phyloP scores from a whole-genome alignment of 2,113 vertebrate genomes.

The Phrynosoma platyrhinos region DNA sequence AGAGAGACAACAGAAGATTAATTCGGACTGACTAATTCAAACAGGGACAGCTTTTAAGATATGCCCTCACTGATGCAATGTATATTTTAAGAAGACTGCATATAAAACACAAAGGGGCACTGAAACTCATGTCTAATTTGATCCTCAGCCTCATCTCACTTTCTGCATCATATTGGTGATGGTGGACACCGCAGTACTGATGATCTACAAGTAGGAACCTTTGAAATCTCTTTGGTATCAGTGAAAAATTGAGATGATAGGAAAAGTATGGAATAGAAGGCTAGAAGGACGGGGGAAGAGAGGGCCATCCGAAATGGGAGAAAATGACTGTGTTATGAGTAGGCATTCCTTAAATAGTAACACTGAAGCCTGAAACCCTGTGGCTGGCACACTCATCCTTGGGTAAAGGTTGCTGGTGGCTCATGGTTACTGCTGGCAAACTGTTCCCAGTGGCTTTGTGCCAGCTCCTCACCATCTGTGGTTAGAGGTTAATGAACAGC shows the following conservation, averaged over 20 bases:
- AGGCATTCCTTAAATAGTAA: neutral
- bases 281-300: neutral
- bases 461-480: conserved; percentile 44
- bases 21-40: no score
- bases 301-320: neutral
- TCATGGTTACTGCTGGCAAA: conserved; percentile 23
- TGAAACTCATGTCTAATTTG: neutral
- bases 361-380: neutral
- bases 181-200: neutral
- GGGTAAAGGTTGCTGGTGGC: neutral
- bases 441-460: conserved; percentile 32
- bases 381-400: neutral
- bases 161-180: neutral
- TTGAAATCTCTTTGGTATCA: neutral
- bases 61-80: neutral
- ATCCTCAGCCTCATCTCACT: neutral
- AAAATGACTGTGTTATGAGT: neutral
- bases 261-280: neutral
- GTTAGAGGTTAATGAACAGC: conserved; percentile 45
- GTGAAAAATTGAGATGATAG: neutral
- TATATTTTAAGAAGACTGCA: neutral
- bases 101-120: neutral
- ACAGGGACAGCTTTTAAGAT: neutral
- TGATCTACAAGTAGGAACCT: neutral
- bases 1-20: no score